A percentile compares a stretch with the other conserved stretches of the same genome.
Conservation (phyloP, 2,888 invertebrate species). For the Drosophila merina region DNA sequence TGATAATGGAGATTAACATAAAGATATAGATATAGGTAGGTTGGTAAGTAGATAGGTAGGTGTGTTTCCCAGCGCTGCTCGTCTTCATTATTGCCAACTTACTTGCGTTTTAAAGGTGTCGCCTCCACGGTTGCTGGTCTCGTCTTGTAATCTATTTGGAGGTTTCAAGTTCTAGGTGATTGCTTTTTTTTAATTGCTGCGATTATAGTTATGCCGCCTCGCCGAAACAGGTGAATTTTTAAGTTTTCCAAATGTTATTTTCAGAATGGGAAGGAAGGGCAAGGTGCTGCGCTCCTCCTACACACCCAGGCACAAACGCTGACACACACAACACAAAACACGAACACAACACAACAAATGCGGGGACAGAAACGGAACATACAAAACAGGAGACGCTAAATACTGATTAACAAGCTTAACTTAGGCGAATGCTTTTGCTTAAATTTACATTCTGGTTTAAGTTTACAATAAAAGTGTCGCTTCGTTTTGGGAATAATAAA, state of each 20-base stretch:
- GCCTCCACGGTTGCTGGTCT: slow-evolving; percentile 10
- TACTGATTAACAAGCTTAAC: slow-evolving; percentile 44
- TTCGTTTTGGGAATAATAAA: slow-evolving; percentile 1
- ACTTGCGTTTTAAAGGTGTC: slow-evolving; percentile 37
- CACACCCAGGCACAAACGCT: slow-evolving; percentile 41
- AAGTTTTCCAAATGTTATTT: slow-evolving; percentile 13
- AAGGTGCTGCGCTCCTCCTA: slow-evolving; percentile 32
- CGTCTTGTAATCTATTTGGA: slow-evolving; percentile 11
- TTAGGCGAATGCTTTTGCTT: slow-evolving; percentile 13
- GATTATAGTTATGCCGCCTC: not conserved
- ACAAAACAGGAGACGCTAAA: slow-evolving; percentile 37
- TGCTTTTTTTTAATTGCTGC: not conserved
- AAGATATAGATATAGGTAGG: slow-evolving; percentile 12
- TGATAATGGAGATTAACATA: slow-evolving; percentile 47
- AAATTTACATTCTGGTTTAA: slow-evolving; percentile 36
- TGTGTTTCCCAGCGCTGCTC: slow-evolving; percentile 21
- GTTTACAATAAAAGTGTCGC: slow-evolving; percentile 32
- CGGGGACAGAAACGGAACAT: slow-evolving; percentile 32
- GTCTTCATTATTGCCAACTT: slow-evolving; percentile 26
- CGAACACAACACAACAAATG: slow-evolving; percentile 44
- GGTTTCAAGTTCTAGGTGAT: not conserved
- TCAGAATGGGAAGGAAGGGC: slow-evolving; percentile 8
- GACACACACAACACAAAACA: slow-evolving; percentile 32
- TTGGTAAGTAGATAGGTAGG: not conserved
- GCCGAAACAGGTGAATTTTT: slow-evolving; percentile 12